phyloP scores from a whole-genome alignment of 2,113 vertebrate genomes.

The Steatornis caripensis region DNA sequence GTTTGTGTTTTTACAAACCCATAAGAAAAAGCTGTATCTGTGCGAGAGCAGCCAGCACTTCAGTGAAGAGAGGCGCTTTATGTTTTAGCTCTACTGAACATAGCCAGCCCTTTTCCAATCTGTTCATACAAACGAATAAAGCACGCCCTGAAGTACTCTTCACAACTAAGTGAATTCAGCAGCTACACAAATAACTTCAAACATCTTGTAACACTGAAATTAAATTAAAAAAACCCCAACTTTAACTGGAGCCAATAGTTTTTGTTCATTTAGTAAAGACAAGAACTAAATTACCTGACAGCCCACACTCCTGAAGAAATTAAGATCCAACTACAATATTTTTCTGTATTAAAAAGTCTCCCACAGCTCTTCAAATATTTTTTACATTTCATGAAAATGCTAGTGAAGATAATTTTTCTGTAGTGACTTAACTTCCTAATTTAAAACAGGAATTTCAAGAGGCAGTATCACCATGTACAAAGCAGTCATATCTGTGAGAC shows the following conservation, averaged over 20 bases:
- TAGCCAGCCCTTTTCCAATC: background rate
- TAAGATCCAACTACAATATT: background rate
- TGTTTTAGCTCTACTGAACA: background rate
- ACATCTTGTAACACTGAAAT: background rate
- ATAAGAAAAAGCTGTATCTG: background rate
- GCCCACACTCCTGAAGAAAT: background rate
- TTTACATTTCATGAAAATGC: background rate
- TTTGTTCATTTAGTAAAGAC: background rate
- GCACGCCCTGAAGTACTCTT: background rate
- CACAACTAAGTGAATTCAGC: background rate
- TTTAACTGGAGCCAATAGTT: background rate
- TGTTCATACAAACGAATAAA: background rate
- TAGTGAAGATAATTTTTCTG: background rate
- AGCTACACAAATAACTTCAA: constrained; percentile 2
- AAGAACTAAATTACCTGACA: background rate
- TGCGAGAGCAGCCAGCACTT: background rate
- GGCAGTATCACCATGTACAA: background rate
- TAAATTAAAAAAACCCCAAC: background rate
- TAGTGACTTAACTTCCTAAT: background rate
- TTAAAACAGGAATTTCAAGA: background rate
- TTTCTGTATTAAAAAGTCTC: background rate
- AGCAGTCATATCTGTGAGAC: background rate
- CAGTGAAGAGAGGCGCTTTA: background rate
- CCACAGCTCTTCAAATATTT: background rate
- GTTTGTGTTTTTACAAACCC: background rate